Base-by-base conservation (phyloP, 1,140 invertebrate species). In the Muscidifurax raptorellus region DNA sequence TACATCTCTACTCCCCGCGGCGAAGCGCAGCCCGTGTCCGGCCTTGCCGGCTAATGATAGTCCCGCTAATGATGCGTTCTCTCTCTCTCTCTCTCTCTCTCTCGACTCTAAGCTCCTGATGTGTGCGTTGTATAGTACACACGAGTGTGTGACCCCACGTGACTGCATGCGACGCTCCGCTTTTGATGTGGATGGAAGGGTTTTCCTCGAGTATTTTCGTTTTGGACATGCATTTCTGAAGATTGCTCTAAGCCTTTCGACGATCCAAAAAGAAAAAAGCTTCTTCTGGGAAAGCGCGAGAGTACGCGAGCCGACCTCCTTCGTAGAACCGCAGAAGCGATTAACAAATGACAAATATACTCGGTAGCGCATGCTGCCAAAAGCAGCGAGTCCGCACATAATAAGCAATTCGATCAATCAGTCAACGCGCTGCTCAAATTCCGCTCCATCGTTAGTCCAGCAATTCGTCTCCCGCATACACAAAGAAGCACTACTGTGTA, bases 1-100 rank as follows among this genome's bases (percentile, higher is more conserved):
- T 59, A 59, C 22, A 59, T 18, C 52, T 6, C 52, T 6, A 59
- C 52, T 59, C 52, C 22, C 71, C 40, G 83, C 72, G 36, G n/a
- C 40, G 74, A 6, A 40, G 22, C n/a, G n/a, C 32, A 47, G 74
- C 9, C 27, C 44, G 74, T 30, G 86, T 86, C 81, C 90, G 92
- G 91, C 92, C 92, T 93, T 92, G 92, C 85, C 89, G 90, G 89
- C 91, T 92, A 93, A 93, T 93, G 91, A 93, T 92, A 92, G 92
- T 92, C 91, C 87, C 89, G 90, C 91, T 93, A 93, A 93, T 92
- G 90, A 92, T 92, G 91, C 91, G 91, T 91, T 88, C 86, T 87
- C n/a, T n/a, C n/a, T n/a, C 88, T 88, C 44, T 47, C 44, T 47
- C 44, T 47, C 44, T n/a, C 40, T 40, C 40, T 40, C 40, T 40